These are phyloP conservation scores for Hirundo rustica DNA, from an alignment of 2,797 vertebrate species.

Conservation along the genomic window DNA sequence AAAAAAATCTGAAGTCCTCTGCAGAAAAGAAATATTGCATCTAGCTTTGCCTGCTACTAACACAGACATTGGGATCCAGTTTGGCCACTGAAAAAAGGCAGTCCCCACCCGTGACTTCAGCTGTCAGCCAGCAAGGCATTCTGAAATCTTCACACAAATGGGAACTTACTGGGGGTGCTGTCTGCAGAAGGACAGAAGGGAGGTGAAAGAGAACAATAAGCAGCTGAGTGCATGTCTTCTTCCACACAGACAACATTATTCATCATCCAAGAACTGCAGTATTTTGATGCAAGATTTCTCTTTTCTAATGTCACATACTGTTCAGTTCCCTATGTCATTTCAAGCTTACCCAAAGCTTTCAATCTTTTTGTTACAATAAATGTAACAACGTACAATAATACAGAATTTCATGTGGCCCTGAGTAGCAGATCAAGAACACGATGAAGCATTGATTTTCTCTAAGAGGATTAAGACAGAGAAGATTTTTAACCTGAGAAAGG, in stretches of 20 bases:
- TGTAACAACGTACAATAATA: neutral
- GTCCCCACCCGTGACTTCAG: neutral
- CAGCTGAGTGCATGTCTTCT: neutral
- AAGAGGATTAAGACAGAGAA: constrained; percentile 55
- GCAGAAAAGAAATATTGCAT: neutral
- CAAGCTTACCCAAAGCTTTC: neutral
- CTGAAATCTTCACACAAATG: neutral
- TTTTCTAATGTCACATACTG: neutral
- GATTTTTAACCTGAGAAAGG: constrained; percentile 69
- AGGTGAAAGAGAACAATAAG: neutral
- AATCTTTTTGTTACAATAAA: neutral
- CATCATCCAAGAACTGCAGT: neutral
- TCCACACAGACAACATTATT: neutral
- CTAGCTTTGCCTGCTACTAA: neutral
- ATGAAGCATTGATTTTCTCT: constrained; percentile 39
- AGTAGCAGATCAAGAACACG: neutral
- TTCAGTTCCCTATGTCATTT: neutral
- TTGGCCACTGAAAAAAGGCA: neutral
- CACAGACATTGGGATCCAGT: neutral
- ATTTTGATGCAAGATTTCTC: neutral
- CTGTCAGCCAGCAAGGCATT: neutral
- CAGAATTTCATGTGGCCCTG: neutral
- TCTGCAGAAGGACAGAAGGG: neutral
- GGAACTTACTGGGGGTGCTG: neutral
- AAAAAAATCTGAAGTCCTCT: neutral